A percentile compares a stretch with the other conserved stretches of the same genome.
Conservation (phyloP, 2,888 invertebrate genomes). For the Hydriomena furcata region DNA sequence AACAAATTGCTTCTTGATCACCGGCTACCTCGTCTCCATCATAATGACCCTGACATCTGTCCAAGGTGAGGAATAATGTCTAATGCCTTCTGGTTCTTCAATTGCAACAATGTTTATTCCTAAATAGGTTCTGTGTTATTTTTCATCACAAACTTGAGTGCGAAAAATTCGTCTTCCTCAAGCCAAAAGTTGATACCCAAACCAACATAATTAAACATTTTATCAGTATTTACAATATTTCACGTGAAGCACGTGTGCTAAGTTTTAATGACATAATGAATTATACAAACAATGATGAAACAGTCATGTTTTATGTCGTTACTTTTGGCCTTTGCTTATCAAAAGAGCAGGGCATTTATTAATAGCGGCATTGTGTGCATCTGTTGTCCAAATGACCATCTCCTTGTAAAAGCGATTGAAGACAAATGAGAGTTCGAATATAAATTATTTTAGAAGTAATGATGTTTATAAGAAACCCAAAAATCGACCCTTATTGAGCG, state of each 20-base stretch:
- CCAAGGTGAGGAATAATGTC: slow-evolving; percentile 10
- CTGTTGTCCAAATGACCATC: slow-evolving; percentile 6
- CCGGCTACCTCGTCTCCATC: slow-evolving; percentile 8
- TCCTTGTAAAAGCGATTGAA: not conserved
- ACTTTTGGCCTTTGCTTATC: slow-evolving; percentile 15
- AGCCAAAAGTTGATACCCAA: not conserved
- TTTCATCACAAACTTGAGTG: too few species aligned
- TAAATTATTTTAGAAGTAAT: too few species aligned
- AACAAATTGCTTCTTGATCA: slow-evolving; percentile 22
- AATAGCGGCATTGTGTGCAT: slow-evolving; percentile 1
- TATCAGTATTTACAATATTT: not conserved
- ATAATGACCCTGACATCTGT: slow-evolving; percentile 18
- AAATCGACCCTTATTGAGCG: too few species aligned
- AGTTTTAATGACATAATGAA: not conserved
- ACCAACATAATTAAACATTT: not conserved
- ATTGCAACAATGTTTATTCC: not conserved
- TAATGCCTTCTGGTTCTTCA: not conserved
- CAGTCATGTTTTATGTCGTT: slow-evolving; percentile 1
- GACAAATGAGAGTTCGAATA: not conserved
- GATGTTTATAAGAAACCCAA: too few species aligned
- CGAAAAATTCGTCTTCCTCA: slow-evolving; percentile 2
- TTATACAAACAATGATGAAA: slow-evolving; percentile 5
- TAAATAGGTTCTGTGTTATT: too few species aligned
- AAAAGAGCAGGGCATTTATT: slow-evolving; percentile 6
- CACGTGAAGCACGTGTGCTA: slow-evolving; percentile 3